Conservation (phyloP, 2,888 invertebrate species). For the Oxycera nigricornis region DNA sequence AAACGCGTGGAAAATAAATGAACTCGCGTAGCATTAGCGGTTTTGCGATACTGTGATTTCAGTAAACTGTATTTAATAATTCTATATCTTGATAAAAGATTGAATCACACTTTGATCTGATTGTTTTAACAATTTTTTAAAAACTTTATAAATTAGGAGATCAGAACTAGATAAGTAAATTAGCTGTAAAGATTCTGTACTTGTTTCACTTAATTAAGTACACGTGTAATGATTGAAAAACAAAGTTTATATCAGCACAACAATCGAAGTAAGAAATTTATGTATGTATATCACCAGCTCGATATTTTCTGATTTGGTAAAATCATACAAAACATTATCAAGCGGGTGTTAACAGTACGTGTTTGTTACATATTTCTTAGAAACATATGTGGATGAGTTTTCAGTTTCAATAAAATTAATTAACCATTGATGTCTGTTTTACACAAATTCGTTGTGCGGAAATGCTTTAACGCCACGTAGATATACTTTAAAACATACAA, state of each 20-base stretch:
- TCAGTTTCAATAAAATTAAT: conserved; percentile 23
- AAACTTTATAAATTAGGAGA: conserved; percentile 1
- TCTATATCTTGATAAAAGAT: not conserved
- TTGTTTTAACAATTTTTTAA: conserved; percentile 25
- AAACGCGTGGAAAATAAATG: not conserved
- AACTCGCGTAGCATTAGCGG: not conserved
- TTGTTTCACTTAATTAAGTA: not conserved
- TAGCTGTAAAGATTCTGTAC: not conserved
- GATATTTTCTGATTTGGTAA: conserved; percentile 19
- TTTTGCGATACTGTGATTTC: conserved; percentile 33
- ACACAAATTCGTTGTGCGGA: too few species aligned
- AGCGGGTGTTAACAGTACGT: conserved; percentile 13
- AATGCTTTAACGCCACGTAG: too few species aligned
- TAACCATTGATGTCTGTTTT: not conserved
- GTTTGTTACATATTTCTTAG: conserved; percentile 33
- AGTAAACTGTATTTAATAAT: not conserved
- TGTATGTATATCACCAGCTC: too few species aligned
- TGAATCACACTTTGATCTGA: not conserved
- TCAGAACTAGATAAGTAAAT: not conserved
- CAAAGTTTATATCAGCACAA: conserved; percentile 25
- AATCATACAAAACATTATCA: not conserved
- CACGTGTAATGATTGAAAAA: not conserved
- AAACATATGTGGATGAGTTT: conserved; percentile 4
- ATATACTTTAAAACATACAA: too few species aligned
- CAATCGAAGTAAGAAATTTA: too few species aligned